These are phyloP conservation scores for Balearica regulorum DNA, from an alignment of 2,797 vertebrate species.

Conservation along the genomic window DNA sequence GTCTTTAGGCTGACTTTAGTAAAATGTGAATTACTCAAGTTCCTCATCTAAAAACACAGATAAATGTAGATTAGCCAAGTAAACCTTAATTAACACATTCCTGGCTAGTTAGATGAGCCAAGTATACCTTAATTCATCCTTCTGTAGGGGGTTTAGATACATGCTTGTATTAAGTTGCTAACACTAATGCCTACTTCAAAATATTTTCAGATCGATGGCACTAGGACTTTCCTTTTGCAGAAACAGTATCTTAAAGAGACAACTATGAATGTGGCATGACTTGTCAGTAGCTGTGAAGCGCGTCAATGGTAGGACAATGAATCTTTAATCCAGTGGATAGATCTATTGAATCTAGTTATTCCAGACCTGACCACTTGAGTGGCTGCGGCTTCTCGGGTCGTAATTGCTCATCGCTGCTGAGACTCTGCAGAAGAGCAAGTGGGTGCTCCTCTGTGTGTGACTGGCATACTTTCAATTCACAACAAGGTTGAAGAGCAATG, in stretches of 20 bases:
- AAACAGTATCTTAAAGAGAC: not conserved
- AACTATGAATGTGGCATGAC: not conserved
- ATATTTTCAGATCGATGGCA: not conserved
- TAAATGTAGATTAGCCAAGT: not conserved
- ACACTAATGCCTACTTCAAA: not conserved
- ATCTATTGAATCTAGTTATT: not conserved
- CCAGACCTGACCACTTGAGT: not conserved
- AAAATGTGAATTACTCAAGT: not conserved
- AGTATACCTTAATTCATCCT: not conserved
- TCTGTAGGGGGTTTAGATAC: not conserved
- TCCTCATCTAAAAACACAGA: not conserved
- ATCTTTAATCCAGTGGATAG: not conserved
- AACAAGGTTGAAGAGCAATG: not conserved
- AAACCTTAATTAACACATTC: not conserved
- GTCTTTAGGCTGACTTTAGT: not conserved
- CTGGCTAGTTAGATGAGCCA: not conserved
- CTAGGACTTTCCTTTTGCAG: not conserved
- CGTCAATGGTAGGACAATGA: not conserved
- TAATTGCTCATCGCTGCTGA: not conserved
- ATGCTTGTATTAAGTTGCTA: not conserved
- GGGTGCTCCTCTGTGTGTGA: not conserved
- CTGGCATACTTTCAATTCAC: not conserved
- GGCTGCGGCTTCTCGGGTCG: not conserved
- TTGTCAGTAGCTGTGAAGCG: not conserved
- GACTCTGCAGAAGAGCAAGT: not conserved